Evolutionary conservation across 2,113 vertebrate genomes (phyloP).

Genomic region (Crotalus horridus): DNA sequence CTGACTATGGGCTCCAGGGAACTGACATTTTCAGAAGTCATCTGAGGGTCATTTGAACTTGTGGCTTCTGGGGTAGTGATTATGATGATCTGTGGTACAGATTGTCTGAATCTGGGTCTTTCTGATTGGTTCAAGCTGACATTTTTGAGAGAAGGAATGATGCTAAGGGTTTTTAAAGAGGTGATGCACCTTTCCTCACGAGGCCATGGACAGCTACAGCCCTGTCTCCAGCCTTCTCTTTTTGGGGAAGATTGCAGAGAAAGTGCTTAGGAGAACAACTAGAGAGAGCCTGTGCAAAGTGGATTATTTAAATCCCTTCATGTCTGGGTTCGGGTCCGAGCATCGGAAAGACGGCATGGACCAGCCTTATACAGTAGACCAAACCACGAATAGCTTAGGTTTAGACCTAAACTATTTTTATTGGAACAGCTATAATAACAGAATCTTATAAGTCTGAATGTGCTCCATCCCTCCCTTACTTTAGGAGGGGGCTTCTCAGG

Average conservation of each 20-base stretch:
- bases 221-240: neutral
- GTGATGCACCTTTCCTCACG: neutral
- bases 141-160: neutral
- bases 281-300: accelerated
- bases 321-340: neutral
- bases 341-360: neutral
- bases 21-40: neutral
- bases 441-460: neutral
- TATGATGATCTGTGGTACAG: neutral
- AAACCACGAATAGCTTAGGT: neutral
- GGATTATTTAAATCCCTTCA: neutral
- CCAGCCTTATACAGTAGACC: neutral
- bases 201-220: neutral
- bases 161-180: neutral
- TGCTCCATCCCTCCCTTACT: neutral
- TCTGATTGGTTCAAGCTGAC: neutral
- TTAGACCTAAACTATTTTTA: neutral
- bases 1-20: neutral
- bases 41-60: neutral
- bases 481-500: neutral
- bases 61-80: neutral
- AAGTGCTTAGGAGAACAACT: neutral
- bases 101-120: neutral
- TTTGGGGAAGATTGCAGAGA: neutral
- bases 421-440: neutral